Conservation (phyloP, 2,113 vertebrate genomes). For the Lampris megalopsis region DNA sequence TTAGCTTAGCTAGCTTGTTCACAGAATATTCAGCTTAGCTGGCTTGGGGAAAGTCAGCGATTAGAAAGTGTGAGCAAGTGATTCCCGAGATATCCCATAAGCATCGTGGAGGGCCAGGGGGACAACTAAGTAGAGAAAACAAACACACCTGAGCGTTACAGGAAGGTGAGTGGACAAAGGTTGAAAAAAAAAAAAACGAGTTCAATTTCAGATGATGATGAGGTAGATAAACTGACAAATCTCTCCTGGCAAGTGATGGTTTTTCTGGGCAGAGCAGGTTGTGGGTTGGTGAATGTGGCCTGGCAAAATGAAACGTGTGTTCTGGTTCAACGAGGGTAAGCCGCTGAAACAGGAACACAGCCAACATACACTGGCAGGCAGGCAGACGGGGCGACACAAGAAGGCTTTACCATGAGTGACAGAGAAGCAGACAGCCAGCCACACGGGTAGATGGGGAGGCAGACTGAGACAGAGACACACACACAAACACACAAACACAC, state of each 20-base stretch:
- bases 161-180: slow-evolving; percentile 49
- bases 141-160: slow-evolving; percentile 46
- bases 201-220: slow-evolving; percentile 66
- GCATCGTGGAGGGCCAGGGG: slow-evolving; percentile 19
- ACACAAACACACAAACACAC: no score
- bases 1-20: no score
- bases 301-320: slow-evolving; percentile 24
- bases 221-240: slow-evolving; percentile 69
- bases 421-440: no score
- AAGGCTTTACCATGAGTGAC: no score
- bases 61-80: slow-evolving; percentile 30
- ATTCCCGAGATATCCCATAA: slow-evolving; percentile 50
- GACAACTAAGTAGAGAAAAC: slow-evolving; percentile 46
- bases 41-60: slow-evolving; percentile 43
- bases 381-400: no score
- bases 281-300: slow-evolving; percentile 53
- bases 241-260: slow-evolving; percentile 40
- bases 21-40: slow-evolving; percentile 12
- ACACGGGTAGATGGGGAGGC: no score
- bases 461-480: no score
- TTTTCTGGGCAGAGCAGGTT: slow-evolving; percentile 62
- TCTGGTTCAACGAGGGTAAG: no score
- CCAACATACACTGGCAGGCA: no score
- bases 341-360: no score
- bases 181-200: slow-evolving; percentile 45